Conservation (phyloP, 2,113 vertebrate genomes). For the Limnothrissa miodon region DNA sequence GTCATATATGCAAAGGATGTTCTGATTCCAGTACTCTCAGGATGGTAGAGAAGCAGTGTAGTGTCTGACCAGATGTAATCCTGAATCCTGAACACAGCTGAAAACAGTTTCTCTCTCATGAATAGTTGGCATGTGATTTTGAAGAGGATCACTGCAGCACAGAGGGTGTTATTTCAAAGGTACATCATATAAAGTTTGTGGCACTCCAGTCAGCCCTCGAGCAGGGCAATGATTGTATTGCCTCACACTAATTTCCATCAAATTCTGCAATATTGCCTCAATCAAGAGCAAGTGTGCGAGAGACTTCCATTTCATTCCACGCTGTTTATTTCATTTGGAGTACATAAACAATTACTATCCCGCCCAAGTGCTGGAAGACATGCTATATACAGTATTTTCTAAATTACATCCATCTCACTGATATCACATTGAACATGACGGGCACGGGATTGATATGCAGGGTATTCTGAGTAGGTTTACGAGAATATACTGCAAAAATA, state of each 20-base stretch:
- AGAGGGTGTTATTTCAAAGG: conserved; percentile 26
- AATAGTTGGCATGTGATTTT: conserved; percentile 12
- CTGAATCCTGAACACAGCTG: not conserved
- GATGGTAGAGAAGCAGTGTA: not conserved
- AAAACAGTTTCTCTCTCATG: conserved; percentile 42
- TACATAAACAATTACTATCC: conserved; percentile 31
- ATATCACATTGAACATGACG: conserved; percentile 54
- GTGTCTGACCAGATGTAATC: not conserved
- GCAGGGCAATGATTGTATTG: conserved; percentile 14
- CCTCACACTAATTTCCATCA: conserved; percentile 33
- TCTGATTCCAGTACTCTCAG: too few relatives aligned
- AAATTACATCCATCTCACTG: conserved; percentile 61
- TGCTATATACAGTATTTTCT: conserved; percentile 57
- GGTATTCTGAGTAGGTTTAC: not conserved
- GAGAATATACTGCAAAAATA: not conserved
- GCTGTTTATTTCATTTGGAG: conserved; percentile 47
- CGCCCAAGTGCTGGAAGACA: conserved; percentile 42
- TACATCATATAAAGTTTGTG: conserved; percentile 29
- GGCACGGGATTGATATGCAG: conserved; percentile 24
- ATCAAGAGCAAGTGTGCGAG: conserved; percentile 33
- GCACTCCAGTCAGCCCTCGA: conserved; percentile 11
- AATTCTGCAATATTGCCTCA: conserved; percentile 26
- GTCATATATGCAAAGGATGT: too few relatives aligned
- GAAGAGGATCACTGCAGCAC: conserved; percentile 18
- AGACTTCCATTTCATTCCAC: conserved; percentile 52